Base-by-base conservation (phyloP, 2,113 vertebrate genomes). In the Lophius piscatorius region DNA sequence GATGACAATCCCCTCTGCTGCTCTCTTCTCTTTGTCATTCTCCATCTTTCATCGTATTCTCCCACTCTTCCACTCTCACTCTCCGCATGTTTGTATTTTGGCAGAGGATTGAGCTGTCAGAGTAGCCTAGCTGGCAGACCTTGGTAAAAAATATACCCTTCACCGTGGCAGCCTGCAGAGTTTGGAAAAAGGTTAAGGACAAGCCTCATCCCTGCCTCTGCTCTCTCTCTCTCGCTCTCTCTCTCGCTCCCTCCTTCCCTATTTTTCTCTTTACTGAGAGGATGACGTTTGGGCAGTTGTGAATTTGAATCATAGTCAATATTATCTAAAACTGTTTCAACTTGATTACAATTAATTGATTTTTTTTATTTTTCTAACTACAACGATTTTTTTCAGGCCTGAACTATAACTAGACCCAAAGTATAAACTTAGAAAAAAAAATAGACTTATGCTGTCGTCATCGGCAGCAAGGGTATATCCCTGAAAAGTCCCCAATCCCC, bases 121-220 rank as follows among this genome's bases (percentile, higher is more conserved):
- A 70, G 73, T 74, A 76, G 81, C 70, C 77, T 76, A 45, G 76
- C 80, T 90, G 90, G 89, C 90, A 91, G 90, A 90, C 88, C 90
- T 91, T 91, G 83, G 85, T 88, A 80, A 82, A 82, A 74, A 77
- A 82, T 73, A 78, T 82, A 88, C 80, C 88, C 88, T 90, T 89
- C 82, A 90, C 83, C 50, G 42, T 76, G 71, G 62, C 76, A 63
- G 83, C 89, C 81, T 70, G 83, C 81, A 66, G 88, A 85, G 85
- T 72, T 83, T 90, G 87, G 82, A n/a, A 90, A 63, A 78, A 55
- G 71, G 49, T 87, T 83, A 81, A 84, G 82, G 51, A 80, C 38
- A 40, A 63, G 54, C 66, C 64, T 61, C 67, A 63, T 70, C 70
- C 18, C 56, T 28, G 52, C n/a, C n/a, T n/a, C n/a, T n/a, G n/a